Base-by-base conservation (phyloP, 2,113 vertebrate genomes). In the Vulpes lagopus region DNA sequence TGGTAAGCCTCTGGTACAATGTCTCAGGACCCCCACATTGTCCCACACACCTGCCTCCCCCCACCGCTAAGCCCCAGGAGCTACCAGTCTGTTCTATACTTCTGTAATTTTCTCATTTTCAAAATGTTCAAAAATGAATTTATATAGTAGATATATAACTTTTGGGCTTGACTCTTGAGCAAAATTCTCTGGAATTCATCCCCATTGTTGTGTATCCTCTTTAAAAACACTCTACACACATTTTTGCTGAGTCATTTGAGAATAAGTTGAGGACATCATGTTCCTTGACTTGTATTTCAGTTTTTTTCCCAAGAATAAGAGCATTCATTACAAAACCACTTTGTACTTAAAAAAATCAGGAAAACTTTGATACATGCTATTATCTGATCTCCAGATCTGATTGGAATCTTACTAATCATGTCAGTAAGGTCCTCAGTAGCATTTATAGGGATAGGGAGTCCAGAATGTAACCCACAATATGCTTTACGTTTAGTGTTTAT, bases 231-330 rank as follows among this genome's bases (percentile, higher is more conserved):
- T 11, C 0, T 22, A 20, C 5, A 27, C 43, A 74, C 11, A 53
- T 78, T 79, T 93, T 64, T 55, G 14, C 89, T 90, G 49, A 94
- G 73, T 22, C n/a, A 55, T 84, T 96, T 90, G 84, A 91, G 59
- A 92, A 11, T 81, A 93, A 90, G 35, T 71, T 80, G 14, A 95
- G 71, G 23, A 30, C 15, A 57, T 64, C 11, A 4, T 51, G 14
- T 62, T 92, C 73, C 32, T 89, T 81, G 90, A 86, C 17, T 78
- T 55, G 78, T 57, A 84, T 43, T 90, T 94, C 22, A 57, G 0
- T 87, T 12, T 74, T 92, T 25, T 93, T 84, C 86, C 12, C 38
- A 30, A 80, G n/a, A 80, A 74, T 5, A 91, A 82, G 55, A 22
- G 59, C 15, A 22, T 23, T 89, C 19, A 60, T 76, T 81, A 71